Conservation (phyloP, 2,888 invertebrate genomes). For the Meghimatium bilineatum region DNA sequence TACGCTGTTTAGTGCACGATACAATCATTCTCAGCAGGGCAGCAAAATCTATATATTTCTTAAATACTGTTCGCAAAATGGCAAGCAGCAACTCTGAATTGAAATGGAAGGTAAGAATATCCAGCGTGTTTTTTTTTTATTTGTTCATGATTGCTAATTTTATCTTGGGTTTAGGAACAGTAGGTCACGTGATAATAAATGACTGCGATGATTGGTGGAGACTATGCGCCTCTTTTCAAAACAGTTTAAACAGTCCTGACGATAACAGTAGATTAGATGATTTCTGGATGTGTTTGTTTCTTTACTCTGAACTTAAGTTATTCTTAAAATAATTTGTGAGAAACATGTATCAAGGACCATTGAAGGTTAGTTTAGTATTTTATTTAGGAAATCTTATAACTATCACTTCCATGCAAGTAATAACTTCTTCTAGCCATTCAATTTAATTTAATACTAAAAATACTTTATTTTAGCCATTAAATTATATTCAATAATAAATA, state of each 20-base stretch:
- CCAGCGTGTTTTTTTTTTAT: not conserved
- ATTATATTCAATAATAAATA: too few species aligned
- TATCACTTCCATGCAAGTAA: too few species aligned
- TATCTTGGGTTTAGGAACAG: not conserved
- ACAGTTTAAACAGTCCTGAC: not conserved
- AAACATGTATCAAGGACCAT: constrained; percentile 10
- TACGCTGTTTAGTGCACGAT: not conserved
- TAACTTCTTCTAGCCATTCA: too few species aligned
- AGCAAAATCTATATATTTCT: not conserved
- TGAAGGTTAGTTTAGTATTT: constrained; percentile 21
- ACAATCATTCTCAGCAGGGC: not conserved
- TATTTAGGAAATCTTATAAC: too few species aligned
- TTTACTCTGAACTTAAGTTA: not conserved
- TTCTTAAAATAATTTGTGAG: not conserved
- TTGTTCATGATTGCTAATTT: constrained; percentile 5
- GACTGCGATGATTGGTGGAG: not conserved
- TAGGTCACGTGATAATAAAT: not conserved
- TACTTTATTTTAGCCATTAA: too few species aligned
- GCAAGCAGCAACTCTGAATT: constrained; percentile 39
- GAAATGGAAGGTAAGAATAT: constrained; percentile 47
- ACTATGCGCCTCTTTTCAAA: not conserved
- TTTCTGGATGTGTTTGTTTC: too few species aligned
- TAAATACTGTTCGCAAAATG: constrained; percentile 9
- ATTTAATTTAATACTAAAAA: too few species aligned
- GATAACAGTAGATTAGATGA: not conserved